These are phyloP conservation scores for Heliothis virescens DNA, from an alignment of 1,140 invertebrate genomes.

Conservation along the genomic window DNA sequence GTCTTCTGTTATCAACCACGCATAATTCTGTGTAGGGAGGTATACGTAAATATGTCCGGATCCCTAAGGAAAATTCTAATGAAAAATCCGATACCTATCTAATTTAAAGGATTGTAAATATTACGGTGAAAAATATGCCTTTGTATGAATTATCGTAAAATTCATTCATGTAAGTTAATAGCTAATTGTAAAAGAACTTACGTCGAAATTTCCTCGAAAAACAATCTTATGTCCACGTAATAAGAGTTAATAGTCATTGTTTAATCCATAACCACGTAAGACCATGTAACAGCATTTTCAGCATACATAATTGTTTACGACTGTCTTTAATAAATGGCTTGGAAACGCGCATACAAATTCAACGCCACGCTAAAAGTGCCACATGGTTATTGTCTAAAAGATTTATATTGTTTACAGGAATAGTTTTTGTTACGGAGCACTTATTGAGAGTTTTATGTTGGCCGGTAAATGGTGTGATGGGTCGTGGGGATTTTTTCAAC, in stretches of 20 bases:
- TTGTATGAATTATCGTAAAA: too few species aligned
- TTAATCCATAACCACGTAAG: not conserved
- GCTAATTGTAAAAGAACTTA: too few species aligned
- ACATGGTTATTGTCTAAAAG: slow-evolving; percentile 34
- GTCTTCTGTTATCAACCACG: too few species aligned
- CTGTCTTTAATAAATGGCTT: slow-evolving; percentile 19
- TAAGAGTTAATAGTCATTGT: too few species aligned
- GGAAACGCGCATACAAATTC: slow-evolving; percentile 23
- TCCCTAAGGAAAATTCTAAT: too few species aligned
- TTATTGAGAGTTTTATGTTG: slow-evolving; percentile 4
- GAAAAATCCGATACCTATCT: too few species aligned
- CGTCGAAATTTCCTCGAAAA: not conserved
- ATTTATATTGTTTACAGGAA: slow-evolving; percentile 34
- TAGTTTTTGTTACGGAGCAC: slow-evolving; percentile 15
- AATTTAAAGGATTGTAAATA: too few species aligned
- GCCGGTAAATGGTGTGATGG: not conserved
- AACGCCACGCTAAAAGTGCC: slow-evolving; percentile 34
- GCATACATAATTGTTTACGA: slow-evolving; percentile 37
- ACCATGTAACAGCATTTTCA: not conserved
- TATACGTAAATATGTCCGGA: too few species aligned
- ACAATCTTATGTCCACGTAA: too few species aligned
- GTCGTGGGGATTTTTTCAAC: not conserved
- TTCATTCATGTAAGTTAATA: too few species aligned
- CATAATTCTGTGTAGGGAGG: too few species aligned
- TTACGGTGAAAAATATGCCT: too few species aligned